A percentile compares a stretch with the other conserved stretches of the same genome.
Evolutionary conservation across 2,888 invertebrate genomes (phyloP).

Genomic region (Microchrysa polita): DNA sequence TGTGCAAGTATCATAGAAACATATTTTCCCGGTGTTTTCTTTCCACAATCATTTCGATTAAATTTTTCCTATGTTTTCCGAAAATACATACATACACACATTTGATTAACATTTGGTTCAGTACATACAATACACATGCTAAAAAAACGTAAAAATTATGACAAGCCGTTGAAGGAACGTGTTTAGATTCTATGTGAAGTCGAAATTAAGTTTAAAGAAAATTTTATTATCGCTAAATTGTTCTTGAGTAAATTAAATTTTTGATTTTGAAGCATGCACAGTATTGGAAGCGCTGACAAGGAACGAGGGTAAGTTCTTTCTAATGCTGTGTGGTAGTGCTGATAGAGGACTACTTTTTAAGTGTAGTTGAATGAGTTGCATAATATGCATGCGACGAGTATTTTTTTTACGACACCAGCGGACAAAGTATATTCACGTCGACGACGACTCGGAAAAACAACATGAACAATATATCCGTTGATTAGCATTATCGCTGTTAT

Average conservation of each 20-base stretch:
- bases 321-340: conserved; percentile 36
- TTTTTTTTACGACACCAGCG: too few species aligned
- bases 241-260: conserved; percentile 50
- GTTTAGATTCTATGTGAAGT: conserved; percentile 36
- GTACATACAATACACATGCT: too few species aligned
- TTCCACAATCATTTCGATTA: conserved; percentile 27
- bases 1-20: conserved; percentile 32
- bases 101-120: conserved; percentile 1
- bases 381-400: too few species aligned
- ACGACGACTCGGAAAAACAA: too few species aligned
- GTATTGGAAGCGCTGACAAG: conserved; percentile 66
- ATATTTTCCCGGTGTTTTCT: conserved; percentile 29
- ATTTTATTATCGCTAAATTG: conserved; percentile 28
- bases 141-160: too few species aligned
- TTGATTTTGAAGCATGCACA: conserved; percentile 65
- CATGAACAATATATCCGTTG: too few species aligned
- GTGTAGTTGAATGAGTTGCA: too few species aligned
- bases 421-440: too few species aligned
- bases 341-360: background rate
- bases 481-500: too few species aligned
- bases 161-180: background rate
- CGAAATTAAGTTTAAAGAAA: conserved; percentile 36
- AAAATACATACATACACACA: conserved; percentile 25
- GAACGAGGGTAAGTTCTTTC: conserved; percentile 66
- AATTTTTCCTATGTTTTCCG: conserved; percentile 55